Evolutionary conservation across 35 echinoderm and acorn worm species (phyloP).

Genomic region (Acanthaster planci): DNA sequence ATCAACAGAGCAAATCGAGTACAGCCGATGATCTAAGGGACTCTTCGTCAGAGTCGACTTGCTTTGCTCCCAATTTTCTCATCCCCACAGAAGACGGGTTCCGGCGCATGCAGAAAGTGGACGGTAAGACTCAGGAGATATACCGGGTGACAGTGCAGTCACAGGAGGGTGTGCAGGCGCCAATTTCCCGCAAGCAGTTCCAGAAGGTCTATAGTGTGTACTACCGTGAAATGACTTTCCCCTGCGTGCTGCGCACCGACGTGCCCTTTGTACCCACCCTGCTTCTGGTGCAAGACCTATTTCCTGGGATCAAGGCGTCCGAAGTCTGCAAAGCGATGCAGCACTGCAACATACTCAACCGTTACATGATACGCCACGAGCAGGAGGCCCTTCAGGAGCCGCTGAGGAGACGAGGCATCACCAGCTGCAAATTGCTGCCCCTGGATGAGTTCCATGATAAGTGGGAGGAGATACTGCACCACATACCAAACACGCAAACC

Average conservation of each 20-base stretch:
- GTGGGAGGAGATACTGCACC: conserved; percentile 1
- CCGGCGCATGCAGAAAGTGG: conserved; percentile 12
- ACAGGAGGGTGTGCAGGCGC: background rate
- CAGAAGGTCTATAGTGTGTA: background rate
- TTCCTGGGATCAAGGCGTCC: conserved; percentile 6
- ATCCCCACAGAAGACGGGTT: conserved; percentile 24
- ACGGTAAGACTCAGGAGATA: background rate
- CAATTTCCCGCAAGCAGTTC: background rate
- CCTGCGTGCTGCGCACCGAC: conserved; percentile 29
- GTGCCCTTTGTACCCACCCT: conserved; percentile 35
- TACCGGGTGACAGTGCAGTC: background rate
- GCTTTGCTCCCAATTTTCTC: conserved; percentile 5
- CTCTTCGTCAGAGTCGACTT: background rate
- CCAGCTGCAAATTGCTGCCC: conserved; percentile 29
- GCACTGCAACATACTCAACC: conserved; percentile 29
- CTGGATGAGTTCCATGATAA: conserved; percentile 37
- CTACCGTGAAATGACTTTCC: conserved; percentile 18
- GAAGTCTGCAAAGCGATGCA: conserved; percentile 21
- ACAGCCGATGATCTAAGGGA: too few relatives aligned
- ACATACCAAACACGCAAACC: background rate
- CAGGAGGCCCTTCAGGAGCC: conserved; percentile 2
- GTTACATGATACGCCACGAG: conserved; percentile 37
- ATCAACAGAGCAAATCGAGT: too few relatives aligned
- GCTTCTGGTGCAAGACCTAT: conserved; percentile 7
- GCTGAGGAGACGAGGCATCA: background rate